These are phyloP conservation scores for Drosophila buzzatii DNA, from an alignment of 2,888 invertebrate species.

Conservation along the genomic window DNA sequence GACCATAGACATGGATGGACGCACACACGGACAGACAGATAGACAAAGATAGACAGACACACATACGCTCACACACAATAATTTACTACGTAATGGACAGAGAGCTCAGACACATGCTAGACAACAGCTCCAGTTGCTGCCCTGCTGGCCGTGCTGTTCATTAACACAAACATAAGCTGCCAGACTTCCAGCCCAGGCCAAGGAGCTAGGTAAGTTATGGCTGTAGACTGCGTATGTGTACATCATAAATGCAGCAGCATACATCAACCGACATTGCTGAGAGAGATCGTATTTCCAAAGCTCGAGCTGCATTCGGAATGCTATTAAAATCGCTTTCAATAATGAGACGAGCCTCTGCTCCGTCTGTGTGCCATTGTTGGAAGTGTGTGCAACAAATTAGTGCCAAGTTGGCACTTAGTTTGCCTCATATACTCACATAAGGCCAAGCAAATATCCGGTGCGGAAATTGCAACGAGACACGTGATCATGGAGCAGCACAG, in stretches of 20 bases:
- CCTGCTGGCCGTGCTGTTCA: slow-evolving; percentile 61
- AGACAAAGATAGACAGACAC: slow-evolving; percentile 41
- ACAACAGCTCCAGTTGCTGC: slow-evolving; percentile 53
- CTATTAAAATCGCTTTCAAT: slow-evolving; percentile 66
- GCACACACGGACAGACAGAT: slow-evolving; percentile 12
- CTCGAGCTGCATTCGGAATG: slow-evolving; percentile 48
- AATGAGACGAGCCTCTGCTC: slow-evolving; percentile 39
- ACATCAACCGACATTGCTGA: slow-evolving; percentile 20
- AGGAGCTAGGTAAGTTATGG: slow-evolving; percentile 21
- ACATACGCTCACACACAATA: slow-evolving; percentile 64
- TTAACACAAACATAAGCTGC: slow-evolving; percentile 78
- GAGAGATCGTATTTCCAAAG: slow-evolving; percentile 27
- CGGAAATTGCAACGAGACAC: slow-evolving; percentile 79
- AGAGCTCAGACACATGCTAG: slow-evolving; percentile 59
- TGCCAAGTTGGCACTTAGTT: slow-evolving; percentile 68
- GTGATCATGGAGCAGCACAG: slow-evolving; percentile 56
- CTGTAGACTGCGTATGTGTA: slow-evolving; percentile 12
- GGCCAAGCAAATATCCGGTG: slow-evolving; percentile 71
- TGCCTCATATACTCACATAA: slow-evolving; percentile 42
- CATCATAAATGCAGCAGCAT: slow-evolving; percentile 53
- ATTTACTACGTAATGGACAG: slow-evolving; percentile 76
- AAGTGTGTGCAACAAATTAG: slow-evolving; percentile 75
- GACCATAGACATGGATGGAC: slow-evolving; percentile 40
- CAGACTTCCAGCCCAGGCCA: slow-evolving; percentile 36
- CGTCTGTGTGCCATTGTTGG: slow-evolving; percentile 32